Evolutionary conservation across 2,888 invertebrate species (phyloP).

Genomic region (Philereme transversata): DNA sequence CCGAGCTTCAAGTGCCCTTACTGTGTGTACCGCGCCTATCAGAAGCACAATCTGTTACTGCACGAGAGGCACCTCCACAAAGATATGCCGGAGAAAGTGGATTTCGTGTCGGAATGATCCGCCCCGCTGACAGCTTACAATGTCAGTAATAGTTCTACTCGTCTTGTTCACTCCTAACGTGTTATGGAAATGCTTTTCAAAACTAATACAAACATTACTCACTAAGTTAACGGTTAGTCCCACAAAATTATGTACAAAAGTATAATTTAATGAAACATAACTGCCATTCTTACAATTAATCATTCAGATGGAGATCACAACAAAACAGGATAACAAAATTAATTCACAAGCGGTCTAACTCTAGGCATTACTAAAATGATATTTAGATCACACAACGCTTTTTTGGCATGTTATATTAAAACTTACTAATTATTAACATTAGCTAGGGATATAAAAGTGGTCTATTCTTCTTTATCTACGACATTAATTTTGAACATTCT

Average conservation of each 20-base stretch:
- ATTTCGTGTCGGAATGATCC: constrained; percentile 79
- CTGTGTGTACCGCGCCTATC: constrained; percentile 87
- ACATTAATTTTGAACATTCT: background rate
- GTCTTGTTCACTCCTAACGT: constrained; percentile 32
- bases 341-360: background rate
- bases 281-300: background rate
- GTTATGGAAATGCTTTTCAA: constrained; percentile 34
- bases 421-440: constrained; percentile 11
- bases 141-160: constrained; percentile 64
- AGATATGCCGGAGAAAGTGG: constrained; percentile 82
- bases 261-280: too few relatives aligned
- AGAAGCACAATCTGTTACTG: constrained; percentile 85
- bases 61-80: constrained; percentile 82
- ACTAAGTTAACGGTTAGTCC: too few relatives aligned
- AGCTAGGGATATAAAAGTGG: constrained; percentile 18
- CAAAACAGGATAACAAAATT: background rate
- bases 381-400: constrained; percentile 26
- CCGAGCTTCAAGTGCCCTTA: constrained; percentile 88
- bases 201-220: constrained; percentile 5
- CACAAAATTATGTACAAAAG: background rate
- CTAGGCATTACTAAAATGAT: background rate
- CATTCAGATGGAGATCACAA: background rate
- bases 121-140: constrained; percentile 54
- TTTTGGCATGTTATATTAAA: constrained; percentile 32
- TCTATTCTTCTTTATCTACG: background rate